These are phyloP conservation scores for Diorhabda elongata DNA, from an alignment of 1,140 invertebrate genomes.

Conservation along the genomic window DNA sequence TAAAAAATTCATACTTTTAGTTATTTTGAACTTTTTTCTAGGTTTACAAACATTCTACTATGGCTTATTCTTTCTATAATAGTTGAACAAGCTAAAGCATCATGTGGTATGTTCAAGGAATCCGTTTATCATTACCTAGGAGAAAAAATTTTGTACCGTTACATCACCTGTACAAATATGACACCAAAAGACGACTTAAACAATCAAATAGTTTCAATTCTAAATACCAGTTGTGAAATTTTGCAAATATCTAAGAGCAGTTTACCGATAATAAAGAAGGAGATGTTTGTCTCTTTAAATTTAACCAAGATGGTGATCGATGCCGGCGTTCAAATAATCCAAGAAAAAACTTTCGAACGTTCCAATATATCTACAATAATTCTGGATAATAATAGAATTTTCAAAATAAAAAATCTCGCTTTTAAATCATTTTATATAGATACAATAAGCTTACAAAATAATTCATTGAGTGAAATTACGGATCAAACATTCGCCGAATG, in stretches of 20 bases:
- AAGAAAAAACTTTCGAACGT: conserved; percentile 12
- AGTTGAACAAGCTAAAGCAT: conserved; percentile 1
- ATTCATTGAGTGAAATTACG: conserved; percentile 5
- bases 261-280: conserved; percentile 10
- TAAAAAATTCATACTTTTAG: no score
- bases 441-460: conserved; percentile 6
- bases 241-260: conserved; percentile 16
- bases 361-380: conserved; percentile 9
- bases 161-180: conserved; percentile 3
- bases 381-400: conserved; percentile 15
- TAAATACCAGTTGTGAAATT: conserved; percentile 4
- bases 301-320: conserved; percentile 12
- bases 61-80: neutral
- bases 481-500: conserved; percentile 8
- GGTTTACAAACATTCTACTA: no score
- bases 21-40: no score
- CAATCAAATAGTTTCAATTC: conserved; percentile 4
- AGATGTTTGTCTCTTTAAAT: conserved; percentile 11
- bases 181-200: conserved; percentile 3
- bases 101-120: conserved; percentile 11
- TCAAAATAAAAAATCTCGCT: conserved; percentile 5
- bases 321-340: conserved; percentile 16
- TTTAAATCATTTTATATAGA: conserved; percentile 10
- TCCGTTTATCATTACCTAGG: neutral
- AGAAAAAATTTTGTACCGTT: conserved; percentile 4